phyloP scores from a whole-genome alignment of 2,888 invertebrate species.

The Plusia festucae region DNA sequence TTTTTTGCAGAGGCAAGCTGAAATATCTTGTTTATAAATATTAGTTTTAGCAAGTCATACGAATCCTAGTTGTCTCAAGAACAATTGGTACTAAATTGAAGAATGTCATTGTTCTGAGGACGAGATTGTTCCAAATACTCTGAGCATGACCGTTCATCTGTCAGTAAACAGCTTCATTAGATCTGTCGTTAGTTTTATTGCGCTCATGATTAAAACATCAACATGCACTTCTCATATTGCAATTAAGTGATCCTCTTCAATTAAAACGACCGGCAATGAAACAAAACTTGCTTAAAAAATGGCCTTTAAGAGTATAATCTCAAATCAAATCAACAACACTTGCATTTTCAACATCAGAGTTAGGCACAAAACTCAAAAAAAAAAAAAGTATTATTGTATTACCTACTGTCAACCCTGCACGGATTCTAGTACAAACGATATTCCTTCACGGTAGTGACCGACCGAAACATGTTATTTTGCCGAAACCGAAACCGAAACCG shows the following conservation, averaged over 20 bases:
- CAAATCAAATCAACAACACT: too few species aligned
- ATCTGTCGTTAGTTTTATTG: slow-evolving; percentile 17
- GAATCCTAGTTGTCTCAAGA: slow-evolving; percentile 7
- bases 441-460: too few species aligned
- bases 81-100: slow-evolving; percentile 40
- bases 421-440: slow-evolving; percentile 49
- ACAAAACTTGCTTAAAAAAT: background rate
- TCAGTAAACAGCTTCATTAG: slow-evolving; percentile 31
- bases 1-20: background rate
- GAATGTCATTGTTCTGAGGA: slow-evolving; percentile 34
- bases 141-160: slow-evolving; percentile 33
- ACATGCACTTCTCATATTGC: background rate
- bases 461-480: too few species aligned
- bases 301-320: background rate
- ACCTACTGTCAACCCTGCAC: slow-evolving; percentile 39
- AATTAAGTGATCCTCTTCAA: background rate
- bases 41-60: background rate
- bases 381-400: background rate
- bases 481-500: too few species aligned
- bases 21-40: background rate
- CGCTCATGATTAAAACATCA: background rate
- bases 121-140: slow-evolving; percentile 36
- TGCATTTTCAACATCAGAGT: too few species aligned
- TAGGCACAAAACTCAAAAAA: too few species aligned
- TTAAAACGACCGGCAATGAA: background rate